Conservation (phyloP, 2,797 vertebrate species). For the Trematomus bernacchii region DNA sequence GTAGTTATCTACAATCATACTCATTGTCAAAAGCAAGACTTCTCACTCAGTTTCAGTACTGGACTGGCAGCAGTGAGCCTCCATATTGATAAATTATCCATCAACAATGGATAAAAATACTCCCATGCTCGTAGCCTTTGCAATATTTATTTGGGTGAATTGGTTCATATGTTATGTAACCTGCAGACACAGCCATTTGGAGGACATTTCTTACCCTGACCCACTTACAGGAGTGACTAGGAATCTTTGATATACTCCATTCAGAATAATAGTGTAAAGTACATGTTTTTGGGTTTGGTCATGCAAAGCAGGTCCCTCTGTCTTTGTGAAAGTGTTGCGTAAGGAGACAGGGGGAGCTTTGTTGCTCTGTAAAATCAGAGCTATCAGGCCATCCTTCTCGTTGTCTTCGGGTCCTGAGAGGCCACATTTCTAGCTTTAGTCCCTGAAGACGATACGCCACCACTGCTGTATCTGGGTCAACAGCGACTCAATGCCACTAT, state of each 20-base stretch:
- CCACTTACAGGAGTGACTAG: slow-evolving; percentile 44
- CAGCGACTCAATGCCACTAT: slow-evolving; percentile 31
- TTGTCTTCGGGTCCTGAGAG: slow-evolving; percentile 40
- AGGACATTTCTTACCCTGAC: slow-evolving; percentile 60
- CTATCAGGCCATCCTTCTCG: slow-evolving; percentile 13
- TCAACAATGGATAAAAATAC: slow-evolving; percentile 75
- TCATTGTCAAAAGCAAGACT: slow-evolving; percentile 12
- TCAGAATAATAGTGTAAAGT: not conserved
- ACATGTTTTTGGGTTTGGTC: slow-evolving; percentile 1
- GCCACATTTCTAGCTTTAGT: slow-evolving; percentile 35
- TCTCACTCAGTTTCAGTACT: slow-evolving; percentile 4
- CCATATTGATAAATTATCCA: slow-evolving; percentile 73
- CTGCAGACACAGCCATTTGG: slow-evolving; percentile 62
- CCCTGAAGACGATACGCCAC: slow-evolving; percentile 42
- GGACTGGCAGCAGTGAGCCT: slow-evolving; percentile 15
- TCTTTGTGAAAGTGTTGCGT: not conserved
- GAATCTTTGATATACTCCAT: slow-evolving; percentile 12
- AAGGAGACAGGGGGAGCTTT: not conserved
- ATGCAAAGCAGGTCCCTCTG: slow-evolving; percentile 1
- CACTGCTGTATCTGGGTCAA: slow-evolving; percentile 59
- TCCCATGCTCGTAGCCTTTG: slow-evolving; percentile 45
- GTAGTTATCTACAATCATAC: not conserved
- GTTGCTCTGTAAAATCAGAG: not conserved
- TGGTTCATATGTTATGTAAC: slow-evolving; percentile 75
- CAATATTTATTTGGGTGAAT: slow-evolving; percentile 77